Percentiles rank a stretch among this genome's conserved stretches.
Conservation (phyloP, 1,140 invertebrate genomes). For the Hypothenemus hampei region DNA sequence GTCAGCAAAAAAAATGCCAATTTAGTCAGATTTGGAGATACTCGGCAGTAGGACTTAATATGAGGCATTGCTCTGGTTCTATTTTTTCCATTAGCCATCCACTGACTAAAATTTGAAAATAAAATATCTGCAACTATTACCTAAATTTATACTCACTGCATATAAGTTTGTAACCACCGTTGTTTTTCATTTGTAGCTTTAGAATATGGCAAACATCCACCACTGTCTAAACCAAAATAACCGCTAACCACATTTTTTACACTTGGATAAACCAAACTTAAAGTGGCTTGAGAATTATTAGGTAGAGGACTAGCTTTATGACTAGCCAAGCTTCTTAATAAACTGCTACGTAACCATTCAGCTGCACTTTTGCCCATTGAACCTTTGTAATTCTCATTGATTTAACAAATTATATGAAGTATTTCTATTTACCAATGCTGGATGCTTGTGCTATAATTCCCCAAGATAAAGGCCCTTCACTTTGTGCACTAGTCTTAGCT, state of each 20-base stretch:
- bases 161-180: slow-evolving; percentile 68
- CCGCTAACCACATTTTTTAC: slow-evolving; percentile 75
- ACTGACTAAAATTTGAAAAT: slow-evolving; percentile 59
- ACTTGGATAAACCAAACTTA: slow-evolving; percentile 62
- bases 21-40: slow-evolving; percentile 60
- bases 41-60: slow-evolving; percentile 83
- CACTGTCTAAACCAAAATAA: slow-evolving; percentile 77
- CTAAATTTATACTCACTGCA: slow-evolving; percentile 60
- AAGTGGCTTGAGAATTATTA: slow-evolving; percentile 35
- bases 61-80: slow-evolving; percentile 84
- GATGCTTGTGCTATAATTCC: slow-evolving; percentile 79
- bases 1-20: slow-evolving; percentile 82
- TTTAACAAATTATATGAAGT: background rate
- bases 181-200: slow-evolving; percentile 78
- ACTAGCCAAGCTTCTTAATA: slow-evolving; percentile 58
- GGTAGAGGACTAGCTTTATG: slow-evolving; percentile 44
- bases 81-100: slow-evolving; percentile 65
- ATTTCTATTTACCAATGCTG: slow-evolving; percentile 64
- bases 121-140: background rate
- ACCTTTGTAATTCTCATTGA: slow-evolving; percentile 2
- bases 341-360: slow-evolving; percentile 65
- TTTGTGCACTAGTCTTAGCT: slow-evolving; percentile 47
- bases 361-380: slow-evolving; percentile 57
- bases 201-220: slow-evolving; percentile 86
- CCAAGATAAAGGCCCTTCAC: slow-evolving; percentile 56